Evolutionary conservation across 35 echinoderm and acorn worm species (phyloP).

Genomic region (Patiria miniata): DNA sequence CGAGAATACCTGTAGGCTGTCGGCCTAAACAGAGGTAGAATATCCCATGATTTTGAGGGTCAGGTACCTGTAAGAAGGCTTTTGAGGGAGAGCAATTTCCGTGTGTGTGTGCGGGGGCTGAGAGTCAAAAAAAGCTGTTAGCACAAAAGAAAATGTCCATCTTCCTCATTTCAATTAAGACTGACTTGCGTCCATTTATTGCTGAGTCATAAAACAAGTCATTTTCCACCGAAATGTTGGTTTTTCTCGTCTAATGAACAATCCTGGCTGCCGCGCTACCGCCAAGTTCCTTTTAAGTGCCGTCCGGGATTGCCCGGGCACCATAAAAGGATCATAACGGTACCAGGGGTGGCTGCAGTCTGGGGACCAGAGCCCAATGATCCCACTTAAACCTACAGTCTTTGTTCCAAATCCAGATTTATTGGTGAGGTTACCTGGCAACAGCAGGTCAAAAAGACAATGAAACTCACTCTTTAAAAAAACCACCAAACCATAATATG

Average conservation of each 20-base stretch:
- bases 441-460: conserved; percentile 9
- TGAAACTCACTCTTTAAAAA: not conserved
- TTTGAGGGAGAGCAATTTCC: too few relatives aligned
- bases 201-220: conserved; percentile 23
- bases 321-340: not conserved
- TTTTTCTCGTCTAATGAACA: conserved; percentile 12
- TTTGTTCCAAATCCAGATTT: conserved; percentile 9
- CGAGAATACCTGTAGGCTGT: too few relatives aligned
- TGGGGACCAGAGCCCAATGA: not conserved
- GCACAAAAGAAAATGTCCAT: too few relatives aligned
- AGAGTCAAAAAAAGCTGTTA: too few relatives aligned
- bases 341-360: not conserved
- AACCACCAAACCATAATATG: not conserved
- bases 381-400: not conserved
- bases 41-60: too few relatives aligned
- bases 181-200: not conserved
- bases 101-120: too few relatives aligned
- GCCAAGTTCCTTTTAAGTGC: not conserved
- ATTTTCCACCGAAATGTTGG: not conserved
- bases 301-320: not conserved
- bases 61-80: too few relatives aligned
- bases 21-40: too few relatives aligned
- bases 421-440: conserved; percentile 2
- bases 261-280: not conserved
- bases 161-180: too few relatives aligned